phyloP scores from a whole-genome alignment of 2,888 invertebrate genomes.

The Cosmopolites sordidus region DNA sequence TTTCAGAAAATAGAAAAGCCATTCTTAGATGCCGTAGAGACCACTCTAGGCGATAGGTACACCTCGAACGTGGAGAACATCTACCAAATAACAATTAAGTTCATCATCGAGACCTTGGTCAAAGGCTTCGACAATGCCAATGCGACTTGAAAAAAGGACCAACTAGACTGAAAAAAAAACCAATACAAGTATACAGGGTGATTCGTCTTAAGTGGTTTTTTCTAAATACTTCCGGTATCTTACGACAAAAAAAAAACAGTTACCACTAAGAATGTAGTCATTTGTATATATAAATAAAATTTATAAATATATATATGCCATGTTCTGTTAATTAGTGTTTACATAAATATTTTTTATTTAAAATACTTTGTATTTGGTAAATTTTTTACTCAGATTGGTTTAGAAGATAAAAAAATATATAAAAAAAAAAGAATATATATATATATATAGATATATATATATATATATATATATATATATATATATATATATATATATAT shows the following conservation, averaged over 20 bases:
- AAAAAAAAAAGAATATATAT: too few relatives aligned
- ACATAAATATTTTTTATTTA: too few relatives aligned
- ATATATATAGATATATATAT: too few relatives aligned
- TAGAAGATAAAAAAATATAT: too few relatives aligned
- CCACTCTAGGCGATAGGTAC: constrained; percentile 82
- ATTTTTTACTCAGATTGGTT: too few relatives aligned
- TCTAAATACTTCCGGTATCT: too few relatives aligned
- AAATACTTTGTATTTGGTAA: too few relatives aligned
- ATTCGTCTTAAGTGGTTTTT: background rate
- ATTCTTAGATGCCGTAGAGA: constrained; percentile 79
- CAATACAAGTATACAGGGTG: background rate
- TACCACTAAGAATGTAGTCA: background rate
- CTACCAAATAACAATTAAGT: constrained; percentile 82
- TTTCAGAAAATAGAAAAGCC: constrained; percentile 84
- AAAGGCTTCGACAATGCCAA: constrained; percentile 66
- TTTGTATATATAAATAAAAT: constrained; percentile 2
- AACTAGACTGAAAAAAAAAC: constrained; percentile 1
- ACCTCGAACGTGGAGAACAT: constrained; percentile 85
- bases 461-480: too few relatives aligned
- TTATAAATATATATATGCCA: background rate
- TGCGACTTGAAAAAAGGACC: constrained; percentile 29
- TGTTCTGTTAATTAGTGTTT: background rate
- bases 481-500: too few relatives aligned
- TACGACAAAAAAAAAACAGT: too few relatives aligned
- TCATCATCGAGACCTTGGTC: constrained; percentile 79